Base-by-base conservation (phyloP, 2,888 invertebrate genomes). In the Dryobota labecula region DNA sequence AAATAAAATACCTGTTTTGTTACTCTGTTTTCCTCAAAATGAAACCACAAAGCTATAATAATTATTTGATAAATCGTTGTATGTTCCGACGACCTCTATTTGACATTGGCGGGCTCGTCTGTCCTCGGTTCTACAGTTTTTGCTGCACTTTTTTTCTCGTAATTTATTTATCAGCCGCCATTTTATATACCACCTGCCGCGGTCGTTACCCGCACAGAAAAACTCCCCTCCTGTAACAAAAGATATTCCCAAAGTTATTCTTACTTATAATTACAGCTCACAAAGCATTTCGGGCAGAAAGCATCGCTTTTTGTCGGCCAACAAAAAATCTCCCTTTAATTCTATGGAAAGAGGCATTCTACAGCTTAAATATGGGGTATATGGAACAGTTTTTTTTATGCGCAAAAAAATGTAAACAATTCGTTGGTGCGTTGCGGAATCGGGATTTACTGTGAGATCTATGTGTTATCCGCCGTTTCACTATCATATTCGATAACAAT, bases 191-290 rank as follows among this genome's bases (percentile, higher is more conserved):
- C 95, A 95, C 95, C 95, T 96, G 95, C 95, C 93, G 90, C 92
- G 95, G 94, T 95, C 94, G 94, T 94, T 94, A 92, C 93, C 94
- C 94, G 91, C 87, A 89, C 89, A 93, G 90, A 94, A 95, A 95
- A 95, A 93, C 93, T 93, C 93, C 95, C 94, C 94, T 92, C 86
- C 84, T 72, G 56, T 85, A 92, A 94, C 94, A 94, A 95, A 93
- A 94, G 94, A 94, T 91, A 93, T 93, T 93, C 94, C 93, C 93
- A 91, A 94, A 94, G 92, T 94, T 94, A 95, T 95, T 95, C 93
- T 93, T 93, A 92, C 92, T 94, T 94, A 94, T 94, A 94, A 95
- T 94, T 94, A 94, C 90, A 90, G 87, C 86, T 90, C 90, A 92
- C 94, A 94, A 94, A 94, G 94, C 92, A 89, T 92, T 94, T 93